Base-by-base conservation (phyloP, 2,888 invertebrate species). In the Plagodis pulveraria region DNA sequence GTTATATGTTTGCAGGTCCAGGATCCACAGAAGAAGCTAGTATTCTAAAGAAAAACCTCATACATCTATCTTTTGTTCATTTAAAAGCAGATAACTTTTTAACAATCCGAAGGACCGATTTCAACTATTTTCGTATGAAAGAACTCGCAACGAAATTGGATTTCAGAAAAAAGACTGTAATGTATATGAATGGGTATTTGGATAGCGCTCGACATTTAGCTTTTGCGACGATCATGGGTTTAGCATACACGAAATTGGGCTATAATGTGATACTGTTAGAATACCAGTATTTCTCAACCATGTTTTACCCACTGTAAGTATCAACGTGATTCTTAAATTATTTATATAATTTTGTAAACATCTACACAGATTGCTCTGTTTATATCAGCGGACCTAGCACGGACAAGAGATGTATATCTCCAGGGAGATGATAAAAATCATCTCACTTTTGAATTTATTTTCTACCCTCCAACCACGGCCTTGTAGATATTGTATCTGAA, bases 121-220 rank as follows among this genome's bases (percentile, higher is more conserved):
- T 32, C 52, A 52, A 52, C 44, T 52, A 11, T 36, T 45, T 38
- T 33, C 52, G 44, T n/a, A 52, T 52, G 52, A 52, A 38, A 11
- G 36, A n/a, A 5, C 52, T 52, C 0, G 36, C 52, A 7, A 44
- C 32, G 32, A 36, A 45, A 10, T 9, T 52, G 22, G 45, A 52
- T n/a, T 52, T 52, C 6, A 32, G 6, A 10, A 45, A 52, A 32
- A 52, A 52, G 45, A 52, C 52, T 44, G 32, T 52, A 6, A n/a
- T 52, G 0, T 52, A 45, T 11, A 11, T 52, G 33, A 52, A 45
- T 33, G 52, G 52, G 0, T 52, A 52, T 45, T 1, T 52, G 52
- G 52, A 52, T 35, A 45, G 45, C n/a, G n/a, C 36, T 5, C 7
- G 5, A 7, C 5, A 10, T 5, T 40, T n/a, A 5, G 5, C 7